phyloP scores from a whole-genome alignment of 2,888 invertebrate species.

The Venustoraphidia nigricollis region DNA sequence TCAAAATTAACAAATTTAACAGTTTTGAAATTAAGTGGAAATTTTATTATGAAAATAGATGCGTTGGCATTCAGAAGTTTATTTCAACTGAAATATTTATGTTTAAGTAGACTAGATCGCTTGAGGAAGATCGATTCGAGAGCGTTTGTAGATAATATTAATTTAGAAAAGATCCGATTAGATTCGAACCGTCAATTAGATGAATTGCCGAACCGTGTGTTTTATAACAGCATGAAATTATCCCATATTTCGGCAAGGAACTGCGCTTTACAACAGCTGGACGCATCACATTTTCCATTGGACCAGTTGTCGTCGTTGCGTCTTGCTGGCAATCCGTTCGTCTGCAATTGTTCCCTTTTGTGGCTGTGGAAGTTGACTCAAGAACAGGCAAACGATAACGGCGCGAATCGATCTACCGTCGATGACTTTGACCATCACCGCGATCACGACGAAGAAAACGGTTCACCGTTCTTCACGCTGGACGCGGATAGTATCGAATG shows the following conservation, averaged over 20 bases:
- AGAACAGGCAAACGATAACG: slow-evolving; percentile 16
- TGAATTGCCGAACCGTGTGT: slow-evolving; percentile 63
- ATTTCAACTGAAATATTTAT: slow-evolving; percentile 61
- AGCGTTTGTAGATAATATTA: slow-evolving; percentile 74
- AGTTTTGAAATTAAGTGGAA: slow-evolving; percentile 61
- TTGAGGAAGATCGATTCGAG: slow-evolving; percentile 56
- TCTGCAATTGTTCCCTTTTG: slow-evolving; percentile 73
- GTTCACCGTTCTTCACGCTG: slow-evolving; percentile 24
- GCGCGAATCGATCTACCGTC: too few species aligned
- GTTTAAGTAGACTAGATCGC: slow-evolving; percentile 50
- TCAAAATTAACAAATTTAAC: slow-evolving; percentile 62
- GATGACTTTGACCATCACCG: too few species aligned
- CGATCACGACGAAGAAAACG: neutral
- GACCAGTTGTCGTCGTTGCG: slow-evolving; percentile 60
- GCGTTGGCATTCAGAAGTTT: slow-evolving; percentile 72
- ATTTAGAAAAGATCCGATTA: slow-evolving; percentile 60
- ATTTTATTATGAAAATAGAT: slow-evolving; percentile 55
- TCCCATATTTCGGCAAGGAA: slow-evolving; percentile 60
- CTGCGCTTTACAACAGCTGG: slow-evolving; percentile 58
- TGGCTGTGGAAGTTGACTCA: slow-evolving; percentile 68
- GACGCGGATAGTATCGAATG: slow-evolving; percentile 43
- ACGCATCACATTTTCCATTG: slow-evolving; percentile 68
- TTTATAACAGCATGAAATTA: slow-evolving; percentile 69
- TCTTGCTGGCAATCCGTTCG: slow-evolving; percentile 68
- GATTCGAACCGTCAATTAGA: slow-evolving; percentile 60